These are phyloP conservation scores for Chionomys nivalis DNA, from an alignment of 2,113 vertebrate species.

Conservation along the genomic window DNA sequence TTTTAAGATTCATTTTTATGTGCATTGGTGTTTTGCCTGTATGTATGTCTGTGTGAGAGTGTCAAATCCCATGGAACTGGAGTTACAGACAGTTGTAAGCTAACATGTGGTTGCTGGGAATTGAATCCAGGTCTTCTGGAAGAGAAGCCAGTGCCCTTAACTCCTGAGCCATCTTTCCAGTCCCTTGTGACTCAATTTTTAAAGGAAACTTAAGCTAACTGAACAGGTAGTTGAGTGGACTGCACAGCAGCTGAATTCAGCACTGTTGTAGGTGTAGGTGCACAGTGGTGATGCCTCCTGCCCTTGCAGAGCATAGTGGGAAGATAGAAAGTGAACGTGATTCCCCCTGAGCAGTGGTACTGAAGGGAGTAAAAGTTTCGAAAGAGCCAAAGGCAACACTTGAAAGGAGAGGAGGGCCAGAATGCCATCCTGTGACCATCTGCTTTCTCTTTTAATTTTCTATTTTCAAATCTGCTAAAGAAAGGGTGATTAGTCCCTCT, in stretches of 20 bases:
- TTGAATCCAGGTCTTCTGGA: neutral
- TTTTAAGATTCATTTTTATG: neutral
- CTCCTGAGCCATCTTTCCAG: neutral
- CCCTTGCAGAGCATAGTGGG: neutral
- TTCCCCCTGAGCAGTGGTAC: neutral
- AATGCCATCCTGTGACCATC: neutral
- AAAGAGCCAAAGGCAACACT: neutral
- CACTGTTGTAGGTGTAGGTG: neutral
- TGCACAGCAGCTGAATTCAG: neutral
- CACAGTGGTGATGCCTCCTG: neutral
- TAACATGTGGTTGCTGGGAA: neutral
- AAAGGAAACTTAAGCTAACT: slow-evolving; percentile 38
- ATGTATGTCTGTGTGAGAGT: neutral
- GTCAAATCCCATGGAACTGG: neutral
- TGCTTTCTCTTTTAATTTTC: slow-evolving; percentile 30
- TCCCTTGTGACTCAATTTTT: slow-evolving; percentile 2
- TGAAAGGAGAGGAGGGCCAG: neutral
- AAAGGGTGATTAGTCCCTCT: neutral
- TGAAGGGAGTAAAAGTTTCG: neutral
- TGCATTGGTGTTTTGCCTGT: neutral
- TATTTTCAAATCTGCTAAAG: slow-evolving; percentile 20
- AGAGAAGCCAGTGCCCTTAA: neutral
- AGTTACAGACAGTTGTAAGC: neutral
- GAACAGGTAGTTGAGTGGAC: neutral
- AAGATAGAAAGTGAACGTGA: neutral